A percentile compares a stretch with the other conserved stretches of the same genome.
These are phyloP conservation scores for Epistrophe eligans DNA, from an alignment of 2,888 invertebrate species.

Conservation along the genomic window DNA sequence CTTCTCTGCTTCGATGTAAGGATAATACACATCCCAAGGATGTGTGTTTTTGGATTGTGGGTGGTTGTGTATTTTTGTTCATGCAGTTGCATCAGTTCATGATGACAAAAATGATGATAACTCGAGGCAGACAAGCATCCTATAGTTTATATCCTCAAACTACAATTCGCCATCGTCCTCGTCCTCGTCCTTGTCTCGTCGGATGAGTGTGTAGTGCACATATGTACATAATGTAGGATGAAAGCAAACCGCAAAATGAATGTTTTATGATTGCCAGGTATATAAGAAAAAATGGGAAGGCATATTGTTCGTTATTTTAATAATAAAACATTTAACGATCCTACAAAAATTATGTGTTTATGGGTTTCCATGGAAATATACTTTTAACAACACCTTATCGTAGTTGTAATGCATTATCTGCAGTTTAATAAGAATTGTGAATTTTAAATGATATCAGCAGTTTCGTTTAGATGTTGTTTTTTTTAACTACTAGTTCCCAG, in stretches of 20 bases:
- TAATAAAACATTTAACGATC: background rate
- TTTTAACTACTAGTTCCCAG: too few species aligned
- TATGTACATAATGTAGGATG: slow-evolving; percentile 31
- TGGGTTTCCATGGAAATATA: too few species aligned
- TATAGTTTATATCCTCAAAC: slow-evolving; percentile 57
- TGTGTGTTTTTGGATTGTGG: slow-evolving; percentile 31
- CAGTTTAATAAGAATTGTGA: too few species aligned
- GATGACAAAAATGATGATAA: slow-evolving; percentile 74
- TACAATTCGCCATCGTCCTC: slow-evolving; percentile 11
- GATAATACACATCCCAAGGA: slow-evolving; percentile 58
- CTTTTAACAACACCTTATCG: too few species aligned
- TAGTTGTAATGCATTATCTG: too few species aligned
- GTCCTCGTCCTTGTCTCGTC: slow-evolving; percentile 12
- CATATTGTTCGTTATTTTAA: background rate
- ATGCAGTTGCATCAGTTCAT: slow-evolving; percentile 43
- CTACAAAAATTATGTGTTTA: too few species aligned
- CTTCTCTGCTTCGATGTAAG: slow-evolving; percentile 41
- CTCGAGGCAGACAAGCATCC: slow-evolving; percentile 63
- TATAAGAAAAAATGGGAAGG: background rate
- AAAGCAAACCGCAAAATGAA: slow-evolving; percentile 50
- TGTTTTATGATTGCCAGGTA: slow-evolving; percentile 28
- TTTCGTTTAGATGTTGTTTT: too few species aligned
- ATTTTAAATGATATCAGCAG: too few species aligned
- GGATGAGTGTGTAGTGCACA: slow-evolving; percentile 53
- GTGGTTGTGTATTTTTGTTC: slow-evolving; percentile 1